These are phyloP conservation scores for Delia radicum DNA, from an alignment of 1,140 invertebrate genomes.

Conservation along the genomic window DNA sequence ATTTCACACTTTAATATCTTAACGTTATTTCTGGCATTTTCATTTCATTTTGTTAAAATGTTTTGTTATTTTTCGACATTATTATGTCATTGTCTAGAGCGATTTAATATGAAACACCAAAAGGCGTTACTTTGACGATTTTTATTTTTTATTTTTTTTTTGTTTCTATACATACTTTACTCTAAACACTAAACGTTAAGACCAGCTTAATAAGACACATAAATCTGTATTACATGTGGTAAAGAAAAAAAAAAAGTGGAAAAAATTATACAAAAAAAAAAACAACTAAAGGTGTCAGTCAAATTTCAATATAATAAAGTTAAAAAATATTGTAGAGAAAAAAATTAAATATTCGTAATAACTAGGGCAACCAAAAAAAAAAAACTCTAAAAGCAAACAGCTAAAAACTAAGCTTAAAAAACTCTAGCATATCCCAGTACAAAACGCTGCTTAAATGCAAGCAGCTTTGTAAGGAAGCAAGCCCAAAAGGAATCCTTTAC, in stretches of 20 bases:
- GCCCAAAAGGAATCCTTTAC: too few relatives aligned
- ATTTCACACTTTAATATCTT: constrained; percentile 11
- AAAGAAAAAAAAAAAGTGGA: background rate
- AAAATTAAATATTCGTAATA: too few relatives aligned
- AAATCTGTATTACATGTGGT: background rate
- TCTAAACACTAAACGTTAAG: background rate
- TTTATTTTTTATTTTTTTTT: background rate
- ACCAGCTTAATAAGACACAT: constrained; percentile 1
- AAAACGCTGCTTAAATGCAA: too few relatives aligned
- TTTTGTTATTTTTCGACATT: background rate
- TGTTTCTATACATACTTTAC: background rate
- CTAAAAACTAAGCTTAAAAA: too few relatives aligned
- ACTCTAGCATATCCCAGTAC: too few relatives aligned
- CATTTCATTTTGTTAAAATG: background rate
- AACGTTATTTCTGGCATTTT: background rate
- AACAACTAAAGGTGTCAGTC: background rate
- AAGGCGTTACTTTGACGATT: background rate
- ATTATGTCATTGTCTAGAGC: background rate
- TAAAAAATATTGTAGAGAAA: background rate
- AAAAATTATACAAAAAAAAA: background rate
- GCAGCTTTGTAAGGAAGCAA: too few relatives aligned
- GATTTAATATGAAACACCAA: background rate
- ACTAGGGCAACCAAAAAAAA: too few relatives aligned
- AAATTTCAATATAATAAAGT: background rate
- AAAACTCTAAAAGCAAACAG: too few relatives aligned